A percentile compares a stretch with the other conserved stretches of the same genome.
These are phyloP conservation scores for Endotricha flammealis DNA, from an alignment of 2,888 invertebrate genomes.

Conservation along the genomic window DNA sequence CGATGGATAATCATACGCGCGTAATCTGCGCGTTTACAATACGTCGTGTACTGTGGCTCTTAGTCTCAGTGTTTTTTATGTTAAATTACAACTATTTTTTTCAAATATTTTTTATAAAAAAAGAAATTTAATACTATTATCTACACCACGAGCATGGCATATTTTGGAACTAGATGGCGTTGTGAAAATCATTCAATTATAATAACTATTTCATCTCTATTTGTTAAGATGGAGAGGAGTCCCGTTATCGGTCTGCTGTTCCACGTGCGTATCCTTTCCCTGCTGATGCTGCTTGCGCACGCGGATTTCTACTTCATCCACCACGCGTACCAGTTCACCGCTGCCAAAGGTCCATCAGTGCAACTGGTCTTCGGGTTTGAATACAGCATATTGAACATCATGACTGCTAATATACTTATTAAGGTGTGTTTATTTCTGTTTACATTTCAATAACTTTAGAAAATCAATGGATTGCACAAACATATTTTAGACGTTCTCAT, in stretches of 20 bases:
- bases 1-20: too few relatives aligned
- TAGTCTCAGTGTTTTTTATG: too few relatives aligned
- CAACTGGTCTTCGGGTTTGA: conserved; percentile 99
- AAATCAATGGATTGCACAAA: too few relatives aligned
- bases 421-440: conserved; percentile 83
- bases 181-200: not conserved
- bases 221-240: conserved; percentile 96
- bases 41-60: too few relatives aligned
- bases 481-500: too few relatives aligned
- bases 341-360: conserved; percentile 96
- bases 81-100: too few relatives aligned
- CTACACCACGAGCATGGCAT: too few relatives aligned
- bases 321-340: conserved; percentile 95
- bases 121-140: too few relatives aligned
- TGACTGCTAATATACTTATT: conserved; percentile 93
- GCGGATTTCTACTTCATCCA: conserved; percentile 93
- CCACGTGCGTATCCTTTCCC: conserved; percentile 92
- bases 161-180: too few relatives aligned
- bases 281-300: conserved; percentile 88
- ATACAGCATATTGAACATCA: conserved; percentile 97
- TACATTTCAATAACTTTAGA: too few relatives aligned
- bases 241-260: conserved; percentile 97
- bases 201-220: conserved; percentile 2
- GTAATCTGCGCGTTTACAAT: too few relatives aligned
- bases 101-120: too few relatives aligned